These are phyloP conservation scores for mouse (Mus musculus) DNA, from an alignment of 2,113 vertebrate genomes.

Conservation along the genomic window DNA sequence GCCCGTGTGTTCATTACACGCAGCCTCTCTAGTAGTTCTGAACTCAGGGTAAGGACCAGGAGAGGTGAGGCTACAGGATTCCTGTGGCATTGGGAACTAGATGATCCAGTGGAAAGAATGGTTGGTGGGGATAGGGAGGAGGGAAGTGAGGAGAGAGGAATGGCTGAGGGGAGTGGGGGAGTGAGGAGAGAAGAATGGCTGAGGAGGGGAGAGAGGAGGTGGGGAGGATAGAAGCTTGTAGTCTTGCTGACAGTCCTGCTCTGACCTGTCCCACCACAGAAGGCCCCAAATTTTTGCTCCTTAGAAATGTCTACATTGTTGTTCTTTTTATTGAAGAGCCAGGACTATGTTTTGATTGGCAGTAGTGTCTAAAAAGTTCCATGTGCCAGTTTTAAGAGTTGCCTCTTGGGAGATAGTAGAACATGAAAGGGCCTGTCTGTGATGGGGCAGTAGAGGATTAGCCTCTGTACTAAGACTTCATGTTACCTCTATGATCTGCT, in stretches of 20 bases:
- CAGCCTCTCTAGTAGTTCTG: background rate
- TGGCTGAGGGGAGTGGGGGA: no score
- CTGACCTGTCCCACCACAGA: rapidly evolving
- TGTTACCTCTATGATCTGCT: background rate
- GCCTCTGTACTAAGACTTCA: background rate
- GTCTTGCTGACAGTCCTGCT: background rate
- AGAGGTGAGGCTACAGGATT: background rate
- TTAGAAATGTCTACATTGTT: background rate
- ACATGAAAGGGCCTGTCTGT: background rate
- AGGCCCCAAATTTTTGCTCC: background rate
- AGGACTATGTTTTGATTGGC: background rate
- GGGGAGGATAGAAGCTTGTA: background rate
- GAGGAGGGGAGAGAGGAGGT: background rate
- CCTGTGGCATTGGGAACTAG: background rate
- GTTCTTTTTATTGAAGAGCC: background rate
- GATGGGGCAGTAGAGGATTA: background rate
- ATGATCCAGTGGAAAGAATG: background rate
- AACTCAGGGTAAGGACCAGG: background rate
- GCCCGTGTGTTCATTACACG: background rate
- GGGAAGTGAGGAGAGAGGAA: background rate
- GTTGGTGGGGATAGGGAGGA: rapidly evolving
- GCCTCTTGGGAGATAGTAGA: background rate
- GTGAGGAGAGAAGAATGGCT: background rate
- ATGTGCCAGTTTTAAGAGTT: background rate
- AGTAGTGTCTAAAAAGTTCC: background rate